Base-by-base conservation (phyloP, 1,140 invertebrate genomes). In the Heliconius hewitsoni region DNA sequence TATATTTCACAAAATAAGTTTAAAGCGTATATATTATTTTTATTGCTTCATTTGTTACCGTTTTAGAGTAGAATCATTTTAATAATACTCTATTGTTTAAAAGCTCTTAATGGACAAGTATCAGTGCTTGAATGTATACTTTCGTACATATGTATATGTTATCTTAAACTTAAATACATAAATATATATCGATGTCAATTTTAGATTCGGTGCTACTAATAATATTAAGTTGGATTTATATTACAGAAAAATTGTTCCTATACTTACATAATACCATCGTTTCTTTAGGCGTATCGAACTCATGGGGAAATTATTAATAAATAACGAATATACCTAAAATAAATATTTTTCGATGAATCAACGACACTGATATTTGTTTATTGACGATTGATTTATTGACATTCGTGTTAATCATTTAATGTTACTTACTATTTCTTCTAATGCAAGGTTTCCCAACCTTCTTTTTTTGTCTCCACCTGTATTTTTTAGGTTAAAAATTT, bases 311-410 rank as follows among this genome's bases (percentile, higher is more conserved):
- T 66, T 66, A 30, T 66, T 27, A 66, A 66, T 60, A 60, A 60
- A 60, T 60, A 23, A 23, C n/a, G 34, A 23, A 23, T n/a, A 2
- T 27, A 66, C 2, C 9, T 27, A 27, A 52, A 52, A 16, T 23
- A 46, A 46, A 66, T 30, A 66, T 66, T 27, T 66, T 66, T 66
- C 23, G 23, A 30, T 66, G 11, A 66, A 39, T 72, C 34, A 72
- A 71, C 60, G 71, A 4, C 70, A 71, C 71, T 72, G 71, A 39
- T 72, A 39, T 72, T 72, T 72, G 71, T 72, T 39, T 72, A 72
- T 72, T 72, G 71, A 39, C 4, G 23, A 37, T 37, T 8, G 34
- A 37, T 23, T 23, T 23, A 23, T 23, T 37, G 0, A 66, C 60
- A 66, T 2, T 66, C 3, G 3, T 30, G 42, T 46, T 46, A 46